Evolutionary conservation across 2,888 invertebrate species (phyloP).

Genomic region (Teinopalpus imperialis): DNA sequence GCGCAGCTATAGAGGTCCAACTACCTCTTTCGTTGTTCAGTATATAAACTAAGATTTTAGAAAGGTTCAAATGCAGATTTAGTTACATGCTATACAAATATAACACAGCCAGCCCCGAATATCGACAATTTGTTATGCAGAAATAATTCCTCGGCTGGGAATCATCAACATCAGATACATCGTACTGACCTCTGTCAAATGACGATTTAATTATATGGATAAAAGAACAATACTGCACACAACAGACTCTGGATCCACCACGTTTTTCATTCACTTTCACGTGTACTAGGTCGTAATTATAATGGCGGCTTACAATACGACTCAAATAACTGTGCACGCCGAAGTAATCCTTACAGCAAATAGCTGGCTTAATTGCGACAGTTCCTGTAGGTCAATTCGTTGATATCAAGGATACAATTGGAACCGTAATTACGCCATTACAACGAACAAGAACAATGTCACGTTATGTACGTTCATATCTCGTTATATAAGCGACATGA

Average conservation of each 20-base stretch:
- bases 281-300: conserved; percentile 12
- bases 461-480: conserved; percentile 5
- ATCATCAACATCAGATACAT: too few species aligned
- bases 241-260: too few species aligned
- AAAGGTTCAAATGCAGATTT: too few species aligned
- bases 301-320: conserved; percentile 24
- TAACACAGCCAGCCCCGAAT: too few species aligned
- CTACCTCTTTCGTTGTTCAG: too few species aligned
- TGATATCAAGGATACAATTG: conserved; percentile 45
- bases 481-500: background rate
- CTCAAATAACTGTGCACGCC: conserved; percentile 29
- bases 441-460: conserved; percentile 18
- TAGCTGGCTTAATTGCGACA: conserved; percentile 57
- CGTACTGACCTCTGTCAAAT: too few species aligned
- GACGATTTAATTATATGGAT: too few species aligned
- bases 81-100: too few species aligned
- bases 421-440: conserved; percentile 21
- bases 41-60: too few species aligned
- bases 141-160: too few species aligned
- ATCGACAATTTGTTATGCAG: too few species aligned
- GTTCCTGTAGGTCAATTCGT: conserved; percentile 64
- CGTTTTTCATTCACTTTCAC: conserved; percentile 20
- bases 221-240: conserved; percentile 5
- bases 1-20: too few species aligned
- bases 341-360: conserved; percentile 39